phyloP scores from a whole-genome alignment of 2,888 invertebrate species.

The Drosophila leonis region DNA sequence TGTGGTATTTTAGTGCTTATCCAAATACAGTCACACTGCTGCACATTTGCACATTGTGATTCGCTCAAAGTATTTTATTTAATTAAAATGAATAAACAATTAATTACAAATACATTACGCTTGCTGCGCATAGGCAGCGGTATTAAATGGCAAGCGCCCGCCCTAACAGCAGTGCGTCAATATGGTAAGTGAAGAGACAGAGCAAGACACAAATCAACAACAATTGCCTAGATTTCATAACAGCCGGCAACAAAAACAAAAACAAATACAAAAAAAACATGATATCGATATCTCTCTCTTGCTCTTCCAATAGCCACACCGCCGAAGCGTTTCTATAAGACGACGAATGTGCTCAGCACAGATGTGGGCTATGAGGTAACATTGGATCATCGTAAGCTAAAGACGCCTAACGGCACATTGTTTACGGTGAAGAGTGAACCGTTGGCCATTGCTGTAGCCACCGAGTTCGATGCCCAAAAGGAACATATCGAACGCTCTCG shows the following conservation, averaged over 20 bases:
- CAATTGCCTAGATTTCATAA: constrained; percentile 55
- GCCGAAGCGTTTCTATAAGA: constrained; percentile 91
- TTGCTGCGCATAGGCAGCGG: constrained; percentile 34
- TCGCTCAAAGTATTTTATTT: constrained; percentile 3
- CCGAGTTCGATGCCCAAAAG: constrained; percentile 97
- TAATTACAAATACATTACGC: constrained; percentile 45
- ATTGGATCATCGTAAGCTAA: constrained; percentile 94
- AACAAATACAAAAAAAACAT: background rate
- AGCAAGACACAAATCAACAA: background rate
- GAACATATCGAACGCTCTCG: constrained; percentile 90
- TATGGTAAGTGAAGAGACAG: constrained; percentile 48
- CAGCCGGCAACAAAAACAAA: constrained; percentile 29
- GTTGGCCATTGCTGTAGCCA: constrained; percentile 95
- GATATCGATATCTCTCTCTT: background rate
- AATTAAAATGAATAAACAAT: constrained; percentile 51
- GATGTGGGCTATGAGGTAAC: constrained; percentile 93
- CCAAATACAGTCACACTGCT: constrained; percentile 16
- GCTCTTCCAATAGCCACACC: constrained; percentile 82
- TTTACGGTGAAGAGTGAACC: constrained; percentile 93
- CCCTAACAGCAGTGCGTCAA: constrained; percentile 41
- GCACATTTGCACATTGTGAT: background rate
- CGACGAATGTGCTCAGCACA: constrained; percentile 89
- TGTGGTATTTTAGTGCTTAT: background rate
- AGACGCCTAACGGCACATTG: constrained; percentile 93
- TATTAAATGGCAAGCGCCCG: constrained; percentile 23